Evolutionary conservation across 2,888 invertebrate species (phyloP).

Genomic region (Belgica antarctica): DNA sequence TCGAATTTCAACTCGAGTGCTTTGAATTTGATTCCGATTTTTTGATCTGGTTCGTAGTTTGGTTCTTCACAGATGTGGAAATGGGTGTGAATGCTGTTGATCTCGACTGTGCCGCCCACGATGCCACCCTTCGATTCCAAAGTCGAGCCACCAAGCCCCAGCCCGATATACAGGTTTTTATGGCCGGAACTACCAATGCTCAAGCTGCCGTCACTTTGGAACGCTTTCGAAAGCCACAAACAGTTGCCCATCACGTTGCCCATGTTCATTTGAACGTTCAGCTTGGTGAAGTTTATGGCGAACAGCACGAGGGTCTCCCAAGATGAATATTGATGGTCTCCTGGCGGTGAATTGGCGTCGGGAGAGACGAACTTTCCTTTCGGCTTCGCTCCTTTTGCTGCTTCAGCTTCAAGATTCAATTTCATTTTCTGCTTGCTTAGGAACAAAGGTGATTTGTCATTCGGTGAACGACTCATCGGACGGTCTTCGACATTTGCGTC

Average conservation of each 20-base stretch:
- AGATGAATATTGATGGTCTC: slow-evolving; percentile 67
- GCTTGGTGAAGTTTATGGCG: slow-evolving; percentile 90
- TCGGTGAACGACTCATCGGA: slow-evolving; percentile 24
- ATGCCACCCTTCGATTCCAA: slow-evolving; percentile 96
- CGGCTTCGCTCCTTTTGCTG: slow-evolving; percentile 56
- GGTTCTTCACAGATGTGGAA: slow-evolving; percentile 88
- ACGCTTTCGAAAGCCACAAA: slow-evolving; percentile 90
- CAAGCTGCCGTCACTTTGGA: slow-evolving; percentile 85
- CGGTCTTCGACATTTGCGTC: slow-evolving; percentile 45
- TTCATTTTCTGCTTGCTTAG: slow-evolving; percentile 60
- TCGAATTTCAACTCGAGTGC: slow-evolving; percentile 89
- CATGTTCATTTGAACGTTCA: slow-evolving; percentile 99
- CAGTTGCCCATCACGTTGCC: slow-evolving; percentile 99
- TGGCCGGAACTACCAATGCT: slow-evolving; percentile 90
- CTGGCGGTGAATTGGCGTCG: slow-evolving; percentile 60
- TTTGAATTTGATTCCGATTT: slow-evolving; percentile 74
- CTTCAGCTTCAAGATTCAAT: slow-evolving; percentile 59
- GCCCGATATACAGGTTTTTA: slow-evolving; percentile 86
- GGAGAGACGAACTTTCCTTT: slow-evolving; percentile 59
- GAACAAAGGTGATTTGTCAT: slow-evolving; percentile 49
- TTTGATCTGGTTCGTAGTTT: slow-evolving; percentile 85
- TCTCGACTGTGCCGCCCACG: slow-evolving; percentile 92
- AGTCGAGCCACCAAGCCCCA: slow-evolving; percentile 84
- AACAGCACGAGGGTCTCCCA: slow-evolving; percentile 97
- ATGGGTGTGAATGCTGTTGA: slow-evolving; percentile 83